Conservation (phyloP, 2,888 invertebrate genomes). For the Venusia cambrica region DNA sequence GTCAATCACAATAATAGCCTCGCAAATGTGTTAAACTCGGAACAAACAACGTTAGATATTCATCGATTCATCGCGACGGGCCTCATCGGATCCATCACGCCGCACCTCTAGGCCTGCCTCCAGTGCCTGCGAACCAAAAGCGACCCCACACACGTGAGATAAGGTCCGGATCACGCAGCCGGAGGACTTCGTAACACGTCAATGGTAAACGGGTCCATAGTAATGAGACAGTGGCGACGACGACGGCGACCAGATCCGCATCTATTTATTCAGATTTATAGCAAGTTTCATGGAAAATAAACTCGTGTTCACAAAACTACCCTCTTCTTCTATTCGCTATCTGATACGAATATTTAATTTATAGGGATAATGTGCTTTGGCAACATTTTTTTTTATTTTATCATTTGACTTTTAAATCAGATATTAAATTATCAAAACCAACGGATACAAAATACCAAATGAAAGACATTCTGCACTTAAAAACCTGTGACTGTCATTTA, state of each 20-base stretch:
- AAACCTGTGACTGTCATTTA: no score
- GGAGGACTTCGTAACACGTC: conserved; percentile 28
- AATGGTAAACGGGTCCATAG: conserved; percentile 61
- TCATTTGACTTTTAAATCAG: conserved; percentile 7
- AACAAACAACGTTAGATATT: conserved; percentile 50
- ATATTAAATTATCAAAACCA: neutral
- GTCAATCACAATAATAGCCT: conserved; percentile 39
- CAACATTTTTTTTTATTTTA: no score
- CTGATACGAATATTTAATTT: neutral
- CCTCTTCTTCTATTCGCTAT: neutral
- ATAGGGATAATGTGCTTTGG: no score
- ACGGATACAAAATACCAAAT: neutral
- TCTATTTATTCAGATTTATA: conserved; percentile 64
- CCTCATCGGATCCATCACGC: conserved; percentile 58
- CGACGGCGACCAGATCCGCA: conserved; percentile 41
- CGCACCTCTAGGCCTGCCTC: conserved; percentile 33
- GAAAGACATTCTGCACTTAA: no score
- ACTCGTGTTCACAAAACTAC: conserved; percentile 41
- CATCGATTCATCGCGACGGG: conserved; percentile 49
- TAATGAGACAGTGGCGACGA: conserved; percentile 56
- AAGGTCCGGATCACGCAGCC: neutral
- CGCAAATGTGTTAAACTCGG: conserved; percentile 34
- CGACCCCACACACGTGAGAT: conserved; percentile 1
- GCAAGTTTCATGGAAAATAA: conserved; percentile 46
- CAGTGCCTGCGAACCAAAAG: neutral